Evolutionary conservation across 2,113 vertebrate species (phyloP).

Genomic region (Panthera uncia): DNA sequence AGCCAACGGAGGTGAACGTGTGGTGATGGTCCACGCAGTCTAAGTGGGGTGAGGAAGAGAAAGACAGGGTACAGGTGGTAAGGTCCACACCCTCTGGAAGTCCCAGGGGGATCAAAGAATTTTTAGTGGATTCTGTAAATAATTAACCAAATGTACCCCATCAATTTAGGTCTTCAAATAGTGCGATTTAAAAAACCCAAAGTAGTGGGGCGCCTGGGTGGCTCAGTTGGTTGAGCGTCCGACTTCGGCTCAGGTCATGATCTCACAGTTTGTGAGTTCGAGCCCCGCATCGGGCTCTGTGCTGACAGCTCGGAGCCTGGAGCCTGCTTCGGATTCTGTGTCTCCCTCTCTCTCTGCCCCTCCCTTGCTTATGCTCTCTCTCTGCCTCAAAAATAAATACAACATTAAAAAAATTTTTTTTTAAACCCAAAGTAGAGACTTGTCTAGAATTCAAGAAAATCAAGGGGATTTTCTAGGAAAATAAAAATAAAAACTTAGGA

Average conservation of each 20-base stretch:
- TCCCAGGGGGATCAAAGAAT: not conserved
- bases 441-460: not conserved
- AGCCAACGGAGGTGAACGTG: not conserved
- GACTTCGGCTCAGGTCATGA: too few species aligned
- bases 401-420: too few species aligned
- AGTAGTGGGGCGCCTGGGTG: too few species aligned
- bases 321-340: too few species aligned
- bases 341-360: too few species aligned
- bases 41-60: not conserved
- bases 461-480: not conserved
- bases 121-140: not conserved
- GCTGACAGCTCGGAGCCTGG: too few species aligned
- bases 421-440: not conserved
- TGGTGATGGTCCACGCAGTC: not conserved
- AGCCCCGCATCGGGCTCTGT: too few species aligned
- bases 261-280: accelerated
- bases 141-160: not conserved
- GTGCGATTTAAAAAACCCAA: not conserved
- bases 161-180: not conserved
- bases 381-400: too few species aligned
- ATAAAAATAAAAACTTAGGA: not conserved
- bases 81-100: not conserved
- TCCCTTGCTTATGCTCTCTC: too few species aligned
- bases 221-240: too few species aligned
- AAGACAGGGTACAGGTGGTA: not conserved